phyloP scores from a whole-genome alignment of 1,140 invertebrate species.

The Lucilia sericata region DNA sequence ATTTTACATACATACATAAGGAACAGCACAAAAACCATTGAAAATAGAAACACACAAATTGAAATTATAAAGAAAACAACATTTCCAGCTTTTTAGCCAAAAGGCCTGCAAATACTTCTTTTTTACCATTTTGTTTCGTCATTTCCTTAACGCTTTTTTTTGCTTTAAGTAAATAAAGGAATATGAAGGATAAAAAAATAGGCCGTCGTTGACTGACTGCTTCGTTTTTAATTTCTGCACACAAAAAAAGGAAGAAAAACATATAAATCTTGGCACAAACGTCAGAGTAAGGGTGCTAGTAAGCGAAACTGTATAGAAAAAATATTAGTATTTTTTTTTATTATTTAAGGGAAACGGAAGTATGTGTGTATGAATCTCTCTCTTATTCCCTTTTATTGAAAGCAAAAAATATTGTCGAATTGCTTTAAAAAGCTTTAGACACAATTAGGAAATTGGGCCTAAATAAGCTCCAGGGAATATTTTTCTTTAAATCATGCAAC shows the following conservation, averaged over 20 bases:
- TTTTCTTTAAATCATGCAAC: too few species aligned
- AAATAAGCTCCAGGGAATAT: neutral
- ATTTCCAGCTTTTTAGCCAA: constrained; percentile 15
- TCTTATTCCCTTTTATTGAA: too few species aligned
- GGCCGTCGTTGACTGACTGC: neutral
- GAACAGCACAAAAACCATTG: neutral
- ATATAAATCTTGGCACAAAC: too few species aligned
- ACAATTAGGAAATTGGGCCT: neutral
- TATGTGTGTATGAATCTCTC: neutral
- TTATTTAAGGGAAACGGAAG: neutral
- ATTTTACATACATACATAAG: too few species aligned
- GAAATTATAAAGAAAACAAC: constrained; percentile 12
- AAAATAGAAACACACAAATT: neutral
- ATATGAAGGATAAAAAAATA: neutral
- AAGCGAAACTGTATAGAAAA: too few species aligned
- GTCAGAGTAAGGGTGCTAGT: too few species aligned
- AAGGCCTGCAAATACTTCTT: neutral
- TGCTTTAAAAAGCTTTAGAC: neutral
- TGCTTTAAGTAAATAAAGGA: neutral
- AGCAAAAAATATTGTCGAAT: neutral
- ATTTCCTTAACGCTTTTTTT: neutral
- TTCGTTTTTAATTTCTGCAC: neutral
- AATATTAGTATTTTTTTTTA: too few species aligned
- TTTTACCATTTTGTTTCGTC: neutral
- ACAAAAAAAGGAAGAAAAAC: neutral